Base-by-base conservation (phyloP, 2,113 vertebrate species). In the Leptobrachium leishanense region DNA sequence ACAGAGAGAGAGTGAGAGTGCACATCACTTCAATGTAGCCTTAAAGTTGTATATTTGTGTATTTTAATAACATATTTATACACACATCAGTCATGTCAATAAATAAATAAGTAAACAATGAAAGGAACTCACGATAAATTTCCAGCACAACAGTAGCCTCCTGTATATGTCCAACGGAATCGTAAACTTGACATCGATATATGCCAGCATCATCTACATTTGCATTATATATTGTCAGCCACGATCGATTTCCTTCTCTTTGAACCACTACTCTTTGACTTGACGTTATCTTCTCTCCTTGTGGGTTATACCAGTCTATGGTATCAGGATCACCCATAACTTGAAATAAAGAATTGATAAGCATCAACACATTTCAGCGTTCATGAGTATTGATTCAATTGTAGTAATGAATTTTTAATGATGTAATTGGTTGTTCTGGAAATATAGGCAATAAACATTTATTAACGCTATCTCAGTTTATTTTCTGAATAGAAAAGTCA, bases 111-210 rank as follows among this genome's bases (percentile, higher is more conserved):
- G 39, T 13, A 43, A 1, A 43, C 10, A 10, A 68, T 15, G 10
- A 4, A 68, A 10, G 42, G 43, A 68, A 90, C 97, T 97, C 89
- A 99, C 98, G 96, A 89, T 98, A 99, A 76, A 99, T 98, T 89
- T 98, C 98, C 90, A 99, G 83, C 85, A 99, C 96, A 10, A 98
- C 96, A 0, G 97, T 98, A 66, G 98, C 96, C 92, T 99, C 97
- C 82, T 94, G 94, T 2, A 92, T 94, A 81, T 95, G 93, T 53
- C 97, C 96, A 83, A 88, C 89, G 84, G 91, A 86, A 15, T 98
- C 96, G 8, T 92, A 90, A 74, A 95, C 97, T 89, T 98, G 96
- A 85, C 98, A 99, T 6, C 95, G 94, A 87, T 99, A 98, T 84
- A 99, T 98, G 0, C 98, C 98, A 1, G 98, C 98, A 82, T 99